Conservation (phyloP, 1,140 invertebrate genomes). For the Cydia pomonella region DNA sequence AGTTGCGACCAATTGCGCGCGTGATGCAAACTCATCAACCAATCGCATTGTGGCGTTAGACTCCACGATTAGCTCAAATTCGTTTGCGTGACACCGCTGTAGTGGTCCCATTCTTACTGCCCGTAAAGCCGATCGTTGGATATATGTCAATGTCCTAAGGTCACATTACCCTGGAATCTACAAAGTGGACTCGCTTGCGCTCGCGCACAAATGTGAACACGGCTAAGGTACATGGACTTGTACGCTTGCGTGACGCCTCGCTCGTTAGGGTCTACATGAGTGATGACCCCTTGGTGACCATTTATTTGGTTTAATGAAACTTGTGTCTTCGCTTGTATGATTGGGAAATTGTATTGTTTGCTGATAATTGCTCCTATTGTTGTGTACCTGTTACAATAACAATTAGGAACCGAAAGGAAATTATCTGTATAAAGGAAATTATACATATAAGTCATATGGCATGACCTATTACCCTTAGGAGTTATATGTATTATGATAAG, state of each 20-base stretch:
- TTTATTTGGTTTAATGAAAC: conserved; percentile 29
- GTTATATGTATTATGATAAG: no score
- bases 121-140: no score
- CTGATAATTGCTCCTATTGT: conserved; percentile 4
- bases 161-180: not conserved
- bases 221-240: not conserved
- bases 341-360: conserved; percentile 18
- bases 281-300: conserved; percentile 29
- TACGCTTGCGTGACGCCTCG: conserved; percentile 23
- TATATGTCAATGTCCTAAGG: no score
- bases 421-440: no score
- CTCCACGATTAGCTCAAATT: no score
- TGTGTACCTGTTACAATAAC: not conserved
- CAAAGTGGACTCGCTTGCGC: not conserved
- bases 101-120: no score
- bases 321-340: conserved; percentile 1
- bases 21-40: no score
- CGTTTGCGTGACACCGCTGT: no score
- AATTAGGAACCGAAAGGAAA: not conserved
- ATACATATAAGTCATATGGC: no score
- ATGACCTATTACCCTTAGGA: no score
- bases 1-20: no score
- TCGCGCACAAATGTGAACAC: not conserved
- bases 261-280: conserved; percentile 19
- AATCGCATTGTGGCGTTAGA: no score